Evolutionary conservation across 2,113 vertebrate genomes (phyloP).

Genomic region (Phaethornis superciliosus): DNA sequence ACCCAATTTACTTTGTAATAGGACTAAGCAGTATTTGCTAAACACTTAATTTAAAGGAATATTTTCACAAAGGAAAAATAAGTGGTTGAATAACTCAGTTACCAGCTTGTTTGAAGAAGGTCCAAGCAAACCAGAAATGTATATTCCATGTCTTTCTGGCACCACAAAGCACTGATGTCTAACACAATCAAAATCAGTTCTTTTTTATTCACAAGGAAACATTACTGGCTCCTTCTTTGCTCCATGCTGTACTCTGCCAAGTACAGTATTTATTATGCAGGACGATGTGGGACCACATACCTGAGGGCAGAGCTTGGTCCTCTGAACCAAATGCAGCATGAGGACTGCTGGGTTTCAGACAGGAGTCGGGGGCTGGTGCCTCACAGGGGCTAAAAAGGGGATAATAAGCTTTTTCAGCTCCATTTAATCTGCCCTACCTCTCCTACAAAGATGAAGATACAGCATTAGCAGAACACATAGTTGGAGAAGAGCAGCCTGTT

Average conservation of each 20-base stretch:
- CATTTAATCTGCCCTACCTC: background rate
- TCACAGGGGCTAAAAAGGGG: background rate
- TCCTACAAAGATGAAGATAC: background rate
- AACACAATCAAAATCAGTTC: constrained; percentile 36
- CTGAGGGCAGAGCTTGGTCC: background rate
- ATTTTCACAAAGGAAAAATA: constrained; percentile 37
- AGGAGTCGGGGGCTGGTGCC: background rate
- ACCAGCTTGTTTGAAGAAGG: constrained; percentile 52
- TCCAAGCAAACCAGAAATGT: constrained; percentile 36
- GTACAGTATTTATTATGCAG: constrained; percentile 7
- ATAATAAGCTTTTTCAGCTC: background rate
- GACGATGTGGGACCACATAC: background rate
- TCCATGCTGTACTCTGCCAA: background rate
- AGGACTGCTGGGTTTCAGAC: background rate
- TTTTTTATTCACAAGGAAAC: constrained; percentile 32
- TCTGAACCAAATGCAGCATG: rapidly evolving
- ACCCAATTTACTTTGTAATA: constrained; percentile 31
- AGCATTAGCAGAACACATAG: background rate
- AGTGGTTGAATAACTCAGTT: constrained; percentile 32
- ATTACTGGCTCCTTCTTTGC: background rate
- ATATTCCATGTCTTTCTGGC: constrained; percentile 16
- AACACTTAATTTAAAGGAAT: constrained; percentile 41
- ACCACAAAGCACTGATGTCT: constrained; percentile 6
- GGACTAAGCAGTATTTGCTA: constrained; percentile 49
- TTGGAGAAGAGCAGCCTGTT: background rate